These are phyloP conservation scores for Anableps anableps DNA, from an alignment of 2,797 vertebrate species.

Conservation along the genomic window DNA sequence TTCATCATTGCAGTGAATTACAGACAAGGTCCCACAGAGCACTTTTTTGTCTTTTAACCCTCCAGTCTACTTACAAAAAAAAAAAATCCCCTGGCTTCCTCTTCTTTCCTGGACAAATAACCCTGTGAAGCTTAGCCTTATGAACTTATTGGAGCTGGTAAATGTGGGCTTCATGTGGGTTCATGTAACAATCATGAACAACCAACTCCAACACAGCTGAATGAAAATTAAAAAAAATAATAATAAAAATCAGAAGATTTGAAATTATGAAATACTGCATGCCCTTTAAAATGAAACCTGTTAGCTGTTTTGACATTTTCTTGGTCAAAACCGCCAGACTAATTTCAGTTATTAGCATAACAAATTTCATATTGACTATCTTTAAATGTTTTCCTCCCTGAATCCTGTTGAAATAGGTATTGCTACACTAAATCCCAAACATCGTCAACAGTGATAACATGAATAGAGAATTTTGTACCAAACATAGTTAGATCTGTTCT, in stretches of 20 bases:
- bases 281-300: neutral
- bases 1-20: too few relatives aligned
- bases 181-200: neutral
- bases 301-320: neutral
- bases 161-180: too few relatives aligned
- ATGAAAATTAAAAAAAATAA: neutral
- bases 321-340: neutral
- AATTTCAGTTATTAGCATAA: neutral
- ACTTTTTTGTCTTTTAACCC: too few relatives aligned
- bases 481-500: constrained; percentile 22
- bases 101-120: too few relatives aligned
- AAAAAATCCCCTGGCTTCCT: too few relatives aligned
- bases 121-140: too few relatives aligned
- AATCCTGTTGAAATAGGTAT: neutral
- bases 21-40: too few relatives aligned
- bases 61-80: too few relatives aligned
- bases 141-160: too few relatives aligned
- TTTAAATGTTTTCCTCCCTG: neutral
- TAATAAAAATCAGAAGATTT: neutral
- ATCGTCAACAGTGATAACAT: constrained; percentile 1
- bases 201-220: neutral
- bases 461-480: constrained; percentile 10
- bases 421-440: neutral
- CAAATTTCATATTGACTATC: neutral
- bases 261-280: neutral